These are phyloP conservation scores for Orestias chungarensis DNA, from an alignment of 2,797 vertebrate species.

Conservation along the genomic window DNA sequence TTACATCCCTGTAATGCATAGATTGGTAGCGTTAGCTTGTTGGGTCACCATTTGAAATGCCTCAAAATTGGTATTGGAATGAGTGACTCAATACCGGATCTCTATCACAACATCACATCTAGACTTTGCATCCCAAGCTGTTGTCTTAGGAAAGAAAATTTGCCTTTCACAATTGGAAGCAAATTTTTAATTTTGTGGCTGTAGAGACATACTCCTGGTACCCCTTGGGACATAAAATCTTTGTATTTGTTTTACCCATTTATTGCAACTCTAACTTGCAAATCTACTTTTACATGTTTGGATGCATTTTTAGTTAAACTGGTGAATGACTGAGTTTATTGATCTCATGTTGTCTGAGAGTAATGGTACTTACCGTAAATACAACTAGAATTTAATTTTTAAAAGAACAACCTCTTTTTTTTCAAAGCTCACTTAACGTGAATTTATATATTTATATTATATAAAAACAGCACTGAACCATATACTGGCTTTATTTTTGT, in stretches of 20 bases:
- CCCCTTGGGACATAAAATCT: neutral
- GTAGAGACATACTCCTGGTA: constrained; percentile 69
- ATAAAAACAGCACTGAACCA: too few species aligned
- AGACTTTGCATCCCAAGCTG: constrained; percentile 73
- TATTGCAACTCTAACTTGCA: too few species aligned
- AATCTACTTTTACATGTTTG: too few species aligned
- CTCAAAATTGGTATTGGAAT: constrained; percentile 62
- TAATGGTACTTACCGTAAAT: too few species aligned
- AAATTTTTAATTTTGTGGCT: constrained; percentile 76
- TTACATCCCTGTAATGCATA: constrained; percentile 34
- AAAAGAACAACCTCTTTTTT: too few species aligned
- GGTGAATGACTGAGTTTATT: too few species aligned
- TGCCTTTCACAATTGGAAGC: constrained; percentile 72
- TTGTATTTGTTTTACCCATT: neutral
- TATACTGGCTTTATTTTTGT: too few species aligned
- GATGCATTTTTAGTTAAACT: too few species aligned
- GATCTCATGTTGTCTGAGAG: too few species aligned
- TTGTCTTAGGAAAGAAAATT: constrained; percentile 50
- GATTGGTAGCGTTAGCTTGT: constrained; percentile 36
- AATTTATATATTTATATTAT: too few species aligned
- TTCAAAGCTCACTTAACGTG: too few species aligned
- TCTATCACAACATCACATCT: constrained; percentile 71
- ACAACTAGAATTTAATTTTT: too few species aligned
- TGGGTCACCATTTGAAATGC: constrained; percentile 71
- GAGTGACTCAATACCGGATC: constrained; percentile 42